Evolutionary conservation across 1,140 invertebrate species (phyloP), one percentile per base, ranked within the genome.

Genomic region (Drosophila murphyi): DNA sequence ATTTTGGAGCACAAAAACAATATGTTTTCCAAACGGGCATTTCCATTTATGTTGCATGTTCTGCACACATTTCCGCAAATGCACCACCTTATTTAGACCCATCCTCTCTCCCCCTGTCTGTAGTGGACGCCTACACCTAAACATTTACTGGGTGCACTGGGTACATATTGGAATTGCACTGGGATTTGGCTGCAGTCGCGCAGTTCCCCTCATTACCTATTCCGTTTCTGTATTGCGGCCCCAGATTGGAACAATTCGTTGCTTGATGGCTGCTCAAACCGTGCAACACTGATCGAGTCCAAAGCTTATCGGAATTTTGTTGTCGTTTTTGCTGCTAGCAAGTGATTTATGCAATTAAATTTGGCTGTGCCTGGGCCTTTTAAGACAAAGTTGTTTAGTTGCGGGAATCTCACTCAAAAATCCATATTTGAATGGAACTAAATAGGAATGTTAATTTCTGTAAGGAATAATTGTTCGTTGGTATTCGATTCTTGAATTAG

Each of bases 1-100:
- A 74, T 88, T 89, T 87, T 78, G 63, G 29, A 60, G 12, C 81
- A 74, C 80, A 89, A 89, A 89, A 88, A 88, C 83, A 88, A 88
- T 88, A 89, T 88, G 83, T 89, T 88, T 89, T 85, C 77, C 80
- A 85, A 88, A 85, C 80, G 77, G 77, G 83, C 83, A 88, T 88
- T 88, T 88, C 80, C 85, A 89, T 89, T 89, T 89, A 89, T 89
- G 85, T 87, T 87, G 83, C 83, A 87, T 87, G 83, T 87, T 87
- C 83, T 85, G 85, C 80, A 89, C 85, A 89, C 85, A 89, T 89
- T 89, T 89, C 85, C 85, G 85, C 78, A 89, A 89, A 85, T 89
- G 85, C 80, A 89, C 74, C 68, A 45, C 50, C 67, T 37, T 28
- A n/a, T 29, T 43, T 34, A 3, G 4, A 34, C 8, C 6, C 10